Base-by-base conservation (phyloP, 2,113 vertebrate genomes). In the Trogon surrucura region DNA sequence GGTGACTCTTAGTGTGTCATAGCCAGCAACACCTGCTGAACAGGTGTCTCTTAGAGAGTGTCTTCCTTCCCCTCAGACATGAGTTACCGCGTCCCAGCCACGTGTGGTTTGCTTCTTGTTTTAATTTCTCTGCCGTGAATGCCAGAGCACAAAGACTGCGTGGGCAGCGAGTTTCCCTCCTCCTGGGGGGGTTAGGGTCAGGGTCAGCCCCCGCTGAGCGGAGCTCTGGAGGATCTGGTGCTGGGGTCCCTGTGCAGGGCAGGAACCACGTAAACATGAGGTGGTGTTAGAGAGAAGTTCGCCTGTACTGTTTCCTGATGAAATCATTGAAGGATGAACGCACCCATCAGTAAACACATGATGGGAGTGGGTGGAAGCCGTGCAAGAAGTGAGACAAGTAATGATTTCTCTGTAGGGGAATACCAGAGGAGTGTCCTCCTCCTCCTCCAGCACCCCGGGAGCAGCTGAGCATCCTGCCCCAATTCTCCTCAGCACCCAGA, bases 311-410 rank as follows among this genome's bases (percentile, higher is more conserved):
- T 12, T 70, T 71, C 48, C 84, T 14, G 17, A 0, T 70, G 27
- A 74, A 58, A 36, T 34, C 22, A 7, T 30, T 44, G 69, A 56
- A 41, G 57, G 73, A 16, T 14, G 13, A 62, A 56, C 1, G 2
- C 62, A 60, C 20, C 67, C 11, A 57, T 54, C n/a, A 3, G 64
- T 61, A 81, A 90, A 78, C 80, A 45, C 50, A 18, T 16, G 51
- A 16, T 73, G 74, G 62, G 74, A 93, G 89, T 81, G 70, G 93
- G 93, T 93, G 89, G 87, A 93, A 79, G 48, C 65, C 34, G 13
- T 30, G 62, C 84, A 71, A 92, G 78, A 71, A 79, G 79, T 80
- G 84, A 94, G 78, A 11, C 60, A 75, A 91, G 78, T 3, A 22
- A 25, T 66, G 62, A 73, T 79, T 79, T 67, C 58, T 78, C 48